These are phyloP conservation scores for Karalla daura DNA, from an alignment of 2,797 vertebrate species.

Conservation along the genomic window DNA sequence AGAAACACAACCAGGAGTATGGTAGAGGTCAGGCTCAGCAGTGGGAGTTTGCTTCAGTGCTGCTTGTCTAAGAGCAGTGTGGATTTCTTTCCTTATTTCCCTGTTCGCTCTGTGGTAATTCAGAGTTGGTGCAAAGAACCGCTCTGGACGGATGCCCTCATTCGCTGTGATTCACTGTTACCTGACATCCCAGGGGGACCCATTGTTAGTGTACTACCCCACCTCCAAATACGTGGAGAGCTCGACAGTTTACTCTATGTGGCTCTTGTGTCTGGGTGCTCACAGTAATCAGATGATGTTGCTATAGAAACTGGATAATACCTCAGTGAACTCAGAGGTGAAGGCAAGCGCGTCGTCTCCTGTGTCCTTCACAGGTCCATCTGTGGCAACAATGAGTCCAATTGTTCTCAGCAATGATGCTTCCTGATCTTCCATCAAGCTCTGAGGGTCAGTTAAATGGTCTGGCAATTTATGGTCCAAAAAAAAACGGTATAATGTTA, in stretches of 20 bases:
- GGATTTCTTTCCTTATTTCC: too few relatives aligned
- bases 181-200: too few relatives aligned
- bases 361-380: neutral
- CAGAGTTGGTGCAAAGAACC: too few relatives aligned
- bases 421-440: neutral
- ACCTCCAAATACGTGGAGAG: neutral
- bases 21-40: too few relatives aligned
- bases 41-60: neutral
- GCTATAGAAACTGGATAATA: constrained; percentile 12
- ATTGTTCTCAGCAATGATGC: neutral
- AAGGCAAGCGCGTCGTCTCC: neutral
- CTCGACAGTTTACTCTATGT: neutral
- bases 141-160: too few relatives aligned
- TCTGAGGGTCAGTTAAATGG: neutral
- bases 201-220: too few relatives aligned
- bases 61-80: neutral
- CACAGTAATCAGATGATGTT: constrained; percentile 4
- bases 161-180: too few relatives aligned
- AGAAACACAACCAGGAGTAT: too few relatives aligned
- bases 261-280: neutral
- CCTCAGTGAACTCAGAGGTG: neutral
- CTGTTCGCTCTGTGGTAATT: too few relatives aligned
- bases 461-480: neutral
- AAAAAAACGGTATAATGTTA: too few relatives aligned
- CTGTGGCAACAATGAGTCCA: constrained; percentile 1